Evolutionary conservation across 2,888 invertebrate genomes (phyloP), one percentile per base, ranked within the genome.

Genomic region (Melinaea marsaeus): DNA sequence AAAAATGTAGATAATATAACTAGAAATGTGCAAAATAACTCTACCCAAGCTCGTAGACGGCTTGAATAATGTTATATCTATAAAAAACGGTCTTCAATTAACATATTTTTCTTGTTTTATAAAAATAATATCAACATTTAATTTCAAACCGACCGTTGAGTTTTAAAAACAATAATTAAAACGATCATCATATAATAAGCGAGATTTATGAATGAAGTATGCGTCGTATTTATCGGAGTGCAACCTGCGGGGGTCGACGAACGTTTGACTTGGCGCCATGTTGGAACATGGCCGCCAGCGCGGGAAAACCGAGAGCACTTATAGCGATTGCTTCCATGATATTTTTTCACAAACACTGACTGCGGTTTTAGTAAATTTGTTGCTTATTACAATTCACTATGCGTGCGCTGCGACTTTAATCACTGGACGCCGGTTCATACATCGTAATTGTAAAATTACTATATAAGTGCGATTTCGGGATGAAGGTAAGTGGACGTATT

Each of bases 241-340:
- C 70, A 71, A 68, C 69, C 68, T 71, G 69, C 67, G 58, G 62
- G 65, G 73, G 73, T 74, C 70, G 65, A 55, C 63, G 72, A 73
- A 67, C 74, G 65, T 69, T 72, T 72, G 71, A 70, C 71, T 68
- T 67, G 65, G 62, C 67, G 69, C 69, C 69, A 71, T 63, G 63
- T 65, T 70, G 72, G 64, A 84, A 82, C 80, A 80, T 78, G 76
- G 76, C 76, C 70, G 75, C 71, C 79, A 69, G 68, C 74, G 78
- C 81, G 83, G 84, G 79, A 85, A 83, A 80, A 75, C 83, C 78
- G 71, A 83, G 81, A 79, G 80, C 81, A 84, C 85, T 84, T 76
- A 81, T 74, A 80, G 76, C 76, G 81, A 87, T 84, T 83, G 82
- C 83, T 77, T 78, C 80, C 80, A 75, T 75, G 78, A 75, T 76